Evolutionary conservation across 2,888 invertebrate genomes (phyloP).

Genomic region (Lasius platythorax): DNA sequence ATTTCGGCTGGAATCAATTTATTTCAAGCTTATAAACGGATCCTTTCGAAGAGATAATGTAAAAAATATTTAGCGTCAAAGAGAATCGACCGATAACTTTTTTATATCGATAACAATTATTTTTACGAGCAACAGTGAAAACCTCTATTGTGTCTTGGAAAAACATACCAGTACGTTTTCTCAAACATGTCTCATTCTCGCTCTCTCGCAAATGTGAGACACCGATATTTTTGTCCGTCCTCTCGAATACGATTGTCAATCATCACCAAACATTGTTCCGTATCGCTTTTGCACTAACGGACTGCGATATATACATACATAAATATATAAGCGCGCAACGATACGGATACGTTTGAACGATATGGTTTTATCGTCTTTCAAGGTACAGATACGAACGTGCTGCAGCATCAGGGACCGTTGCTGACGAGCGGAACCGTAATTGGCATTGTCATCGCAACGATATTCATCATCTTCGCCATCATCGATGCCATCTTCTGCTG

Average conservation of each 20-base stretch:
- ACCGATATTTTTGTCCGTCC: background rate
- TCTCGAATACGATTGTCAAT: conserved; percentile 13
- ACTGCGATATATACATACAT: conserved; percentile 66
- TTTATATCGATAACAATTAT: background rate
- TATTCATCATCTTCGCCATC: conserved; percentile 90
- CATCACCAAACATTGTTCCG: conserved; percentile 84
- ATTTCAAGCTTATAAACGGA: background rate
- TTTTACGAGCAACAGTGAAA: background rate
- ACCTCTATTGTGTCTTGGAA: background rate
- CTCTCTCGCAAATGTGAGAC: background rate
- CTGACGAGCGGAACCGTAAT: conserved; percentile 93
- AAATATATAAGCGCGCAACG: background rate
- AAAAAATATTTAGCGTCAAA: background rate
- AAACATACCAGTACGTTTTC: conserved; percentile 81
- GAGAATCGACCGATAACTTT: background rate
- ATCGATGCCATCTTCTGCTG: conserved; percentile 95
- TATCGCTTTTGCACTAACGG: conserved; percentile 85
- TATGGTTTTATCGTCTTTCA: conserved; percentile 73
- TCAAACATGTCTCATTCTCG: conserved; percentile 12
- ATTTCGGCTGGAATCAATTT: background rate
- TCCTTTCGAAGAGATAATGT: background rate
- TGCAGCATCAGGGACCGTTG: conserved; percentile 86
- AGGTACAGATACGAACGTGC: conserved; percentile 81
- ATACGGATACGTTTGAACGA: conserved; percentile 26
- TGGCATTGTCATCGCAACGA: conserved; percentile 93